Base-by-base conservation (phyloP, 2,797 vertebrate genomes). In the Pseudotriccus pelzelni region DNA sequence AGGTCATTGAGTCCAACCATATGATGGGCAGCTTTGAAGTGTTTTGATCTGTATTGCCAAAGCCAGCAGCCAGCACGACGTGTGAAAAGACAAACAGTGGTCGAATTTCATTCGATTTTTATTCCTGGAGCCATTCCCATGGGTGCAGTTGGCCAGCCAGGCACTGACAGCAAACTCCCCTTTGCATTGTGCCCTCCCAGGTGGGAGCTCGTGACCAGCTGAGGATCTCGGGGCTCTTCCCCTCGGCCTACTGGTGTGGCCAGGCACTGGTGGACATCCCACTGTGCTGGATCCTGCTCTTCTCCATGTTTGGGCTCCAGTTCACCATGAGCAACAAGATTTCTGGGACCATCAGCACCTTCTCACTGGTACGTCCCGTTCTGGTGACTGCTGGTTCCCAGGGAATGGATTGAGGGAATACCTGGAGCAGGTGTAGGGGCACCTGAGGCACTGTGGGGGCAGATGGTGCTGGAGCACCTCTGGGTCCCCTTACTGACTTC, bases 201-300 rank as follows among this genome's bases (percentile, higher is more conserved):
- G 98, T 96, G 21, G 99, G 98, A 97, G 98, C 98, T 80, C 98
- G 96, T 17, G 98, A 98, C 5, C 99, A 98, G 3, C 97, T 99
- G 39, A 95, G 98, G 36, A 96, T 98, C 80, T 99, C 99, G 0
- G 99, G 99, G 22, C 97, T 99, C 96, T 83, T 98, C 5, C 99
- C 99, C 3, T 99, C 99, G 0, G 99, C 99, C 0, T 99, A 99
- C 97, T 99, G 99, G 99, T 99, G 98, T 5, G 99, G 99, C 6
- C 99, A 98, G 95, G 99, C 99, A 0, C 96, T 98, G 12, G 98
- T 99, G 93, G 99, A 99, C 77, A 78, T 99, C 63, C 98, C 97
- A 2, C 91, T 99, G 86, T 98, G 97, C 92, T 98, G 43, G 90
- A 39, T 97, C 47, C 74, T 98, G 43, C 87, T 98, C 20, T 27